Conservation (phyloP, 2,888 invertebrate species). For the Lasioglossum oenotherae region DNA sequence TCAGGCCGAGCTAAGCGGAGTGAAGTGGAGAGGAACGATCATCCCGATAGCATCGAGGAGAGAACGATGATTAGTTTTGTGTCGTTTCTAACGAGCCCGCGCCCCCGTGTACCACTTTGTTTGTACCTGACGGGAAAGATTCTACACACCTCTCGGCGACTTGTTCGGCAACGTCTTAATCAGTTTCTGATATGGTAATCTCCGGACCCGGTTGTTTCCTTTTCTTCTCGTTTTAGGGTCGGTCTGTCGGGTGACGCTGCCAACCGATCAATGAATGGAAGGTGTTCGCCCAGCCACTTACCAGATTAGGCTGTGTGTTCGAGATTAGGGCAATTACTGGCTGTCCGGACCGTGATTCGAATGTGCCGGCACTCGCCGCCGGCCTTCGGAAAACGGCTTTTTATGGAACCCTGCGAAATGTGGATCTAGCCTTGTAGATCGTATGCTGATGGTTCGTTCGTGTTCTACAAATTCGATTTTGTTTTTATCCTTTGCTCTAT, state of each 20-base stretch:
- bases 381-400: neutral
- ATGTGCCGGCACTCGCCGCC: neutral
- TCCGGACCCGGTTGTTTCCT: neutral
- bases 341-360: neutral
- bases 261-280: conserved; percentile 6
- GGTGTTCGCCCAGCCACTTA: conserved; percentile 7
- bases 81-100: conserved; percentile 46
- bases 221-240: conserved; percentile 14
- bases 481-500: neutral
- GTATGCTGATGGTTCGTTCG: neutral
- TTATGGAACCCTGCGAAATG: neutral
- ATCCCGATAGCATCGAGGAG: neutral
- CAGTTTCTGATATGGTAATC: conserved; percentile 16
- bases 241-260: neutral
- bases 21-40: neutral
- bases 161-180: conserved; percentile 15
- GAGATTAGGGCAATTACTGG: conserved; percentile 10
- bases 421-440: neutral
- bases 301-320: conserved; percentile 13
- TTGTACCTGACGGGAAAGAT: neutral
- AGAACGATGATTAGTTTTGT: conserved; percentile 42
- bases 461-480: too few species aligned
- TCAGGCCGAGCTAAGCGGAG: neutral
- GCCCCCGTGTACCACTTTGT: neutral
- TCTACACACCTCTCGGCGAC: conserved; percentile 9